Evolutionary conservation across 2,797 vertebrate species (phyloP).

Genomic region (Rhinophrynus dorsalis): DNA sequence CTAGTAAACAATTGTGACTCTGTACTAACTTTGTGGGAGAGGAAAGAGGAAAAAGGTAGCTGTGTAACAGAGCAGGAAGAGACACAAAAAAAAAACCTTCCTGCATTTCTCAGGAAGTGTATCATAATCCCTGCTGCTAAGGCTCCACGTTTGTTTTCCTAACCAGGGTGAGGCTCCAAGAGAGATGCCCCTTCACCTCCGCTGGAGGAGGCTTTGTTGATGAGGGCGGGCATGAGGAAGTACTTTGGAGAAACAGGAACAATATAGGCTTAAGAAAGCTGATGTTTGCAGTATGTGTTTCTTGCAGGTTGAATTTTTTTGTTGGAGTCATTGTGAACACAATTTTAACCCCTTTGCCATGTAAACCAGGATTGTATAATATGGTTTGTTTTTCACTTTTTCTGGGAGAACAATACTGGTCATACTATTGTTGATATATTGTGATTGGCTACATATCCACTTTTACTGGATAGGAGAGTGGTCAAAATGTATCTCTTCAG

Average conservation of each 20-base stretch:
- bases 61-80: conserved; percentile 35
- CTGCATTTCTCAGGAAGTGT: conserved; percentile 42
- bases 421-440: no score
- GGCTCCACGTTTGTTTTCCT: conserved; percentile 48
- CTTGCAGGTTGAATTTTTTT: conserved; percentile 2
- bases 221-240: conserved; percentile 32
- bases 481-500: no score
- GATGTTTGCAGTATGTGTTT: conserved; percentile 7
- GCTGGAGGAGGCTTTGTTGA: background rate
- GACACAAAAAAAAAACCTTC: background rate
- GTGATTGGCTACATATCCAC: no score
- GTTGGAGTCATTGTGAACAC: background rate
- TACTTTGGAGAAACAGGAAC: conserved; percentile 36
- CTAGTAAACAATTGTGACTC: no score
- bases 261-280: conserved; percentile 38
- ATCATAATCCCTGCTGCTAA: conserved; percentile 43
- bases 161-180: conserved; percentile 43
- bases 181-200: conserved; percentile 41
- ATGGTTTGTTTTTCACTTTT: no score
- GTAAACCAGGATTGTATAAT: background rate
- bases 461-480: no score
- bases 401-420: no score
- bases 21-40: conserved; percentile 30
- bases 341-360: conserved; percentile 2
- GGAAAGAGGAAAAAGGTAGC: conserved; percentile 41